phyloP scores from a whole-genome alignment of 2,797 vertebrate genomes.

The Premnoplex brunnescens region DNA sequence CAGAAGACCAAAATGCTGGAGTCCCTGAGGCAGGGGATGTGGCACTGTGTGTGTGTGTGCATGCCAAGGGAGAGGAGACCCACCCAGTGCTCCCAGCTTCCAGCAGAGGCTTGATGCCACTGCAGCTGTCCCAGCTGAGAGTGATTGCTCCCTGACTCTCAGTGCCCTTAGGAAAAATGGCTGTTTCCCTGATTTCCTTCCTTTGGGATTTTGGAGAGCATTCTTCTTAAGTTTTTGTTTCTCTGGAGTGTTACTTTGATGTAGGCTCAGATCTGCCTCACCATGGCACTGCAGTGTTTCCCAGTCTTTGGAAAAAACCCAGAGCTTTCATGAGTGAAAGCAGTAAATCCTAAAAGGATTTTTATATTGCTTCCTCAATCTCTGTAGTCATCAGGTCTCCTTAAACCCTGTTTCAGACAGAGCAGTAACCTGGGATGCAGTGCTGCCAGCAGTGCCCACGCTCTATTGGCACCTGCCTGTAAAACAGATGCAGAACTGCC shows the following conservation, averaged over 20 bases:
- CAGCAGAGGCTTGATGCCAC: neutral
- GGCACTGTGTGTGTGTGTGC: accelerated
- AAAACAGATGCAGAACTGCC: neutral
- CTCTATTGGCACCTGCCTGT: accelerated
- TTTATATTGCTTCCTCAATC: neutral
- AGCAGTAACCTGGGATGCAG: neutral
- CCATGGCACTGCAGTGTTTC: neutral
- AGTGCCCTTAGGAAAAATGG: neutral
- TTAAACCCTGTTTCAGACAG: neutral
- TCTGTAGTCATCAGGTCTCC: neutral
- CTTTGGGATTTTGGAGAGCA: neutral
- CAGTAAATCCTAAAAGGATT: neutral
- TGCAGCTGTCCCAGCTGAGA: neutral
- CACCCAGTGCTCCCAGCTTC: neutral
- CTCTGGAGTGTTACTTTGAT: neutral
- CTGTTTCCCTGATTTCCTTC: neutral
- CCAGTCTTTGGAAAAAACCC: neutral
- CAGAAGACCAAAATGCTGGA: neutral
- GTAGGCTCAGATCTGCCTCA: neutral
- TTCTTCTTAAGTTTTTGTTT: neutral
- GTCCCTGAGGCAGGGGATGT: neutral
- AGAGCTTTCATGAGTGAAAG: neutral
- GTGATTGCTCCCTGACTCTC: neutral
- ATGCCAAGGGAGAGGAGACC: neutral
- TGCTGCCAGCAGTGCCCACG: neutral